phyloP scores from a whole-genome alignment of 2,797 vertebrate species.

The Leptoclinus maculatus region DNA sequence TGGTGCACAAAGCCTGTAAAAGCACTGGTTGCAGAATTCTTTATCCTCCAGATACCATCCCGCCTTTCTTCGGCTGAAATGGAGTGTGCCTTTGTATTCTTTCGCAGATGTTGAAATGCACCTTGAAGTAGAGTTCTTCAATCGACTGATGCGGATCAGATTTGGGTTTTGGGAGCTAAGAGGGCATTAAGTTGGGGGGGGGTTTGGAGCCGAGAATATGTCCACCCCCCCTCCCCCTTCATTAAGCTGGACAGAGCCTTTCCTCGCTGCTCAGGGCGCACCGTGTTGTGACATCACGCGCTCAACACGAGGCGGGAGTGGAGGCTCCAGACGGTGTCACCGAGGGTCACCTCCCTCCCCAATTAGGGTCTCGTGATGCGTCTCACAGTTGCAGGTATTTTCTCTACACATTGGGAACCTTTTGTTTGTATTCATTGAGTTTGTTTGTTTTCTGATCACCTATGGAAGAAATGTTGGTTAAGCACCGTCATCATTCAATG shows the following conservation, averaged over 20 bases:
- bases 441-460: not conserved
- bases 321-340: not conserved
- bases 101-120: constrained; percentile 38
- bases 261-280: constrained; percentile 10
- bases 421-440: not conserved
- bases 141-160: constrained; percentile 2
- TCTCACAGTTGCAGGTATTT: not conserved
- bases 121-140: constrained; percentile 28
- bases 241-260: not conserved
- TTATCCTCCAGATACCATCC: constrained; percentile 46
- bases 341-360: constrained; percentile 24
- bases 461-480: not conserved
- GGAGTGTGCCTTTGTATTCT: constrained; percentile 63
- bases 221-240: not conserved
- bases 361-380: constrained; percentile 35
- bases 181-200: not conserved
- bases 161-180: constrained; percentile 5
- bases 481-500: not conserved
- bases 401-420: not conserved
- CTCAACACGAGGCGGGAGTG: constrained; percentile 40
- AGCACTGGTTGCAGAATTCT: constrained; percentile 54
- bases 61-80: constrained; percentile 39
- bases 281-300: constrained; percentile 50
- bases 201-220: not conserved
- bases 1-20: constrained; percentile 56